These are phyloP conservation scores for Trachops cirrhosus DNA, from an alignment of 2,797 vertebrate genomes.

Conservation along the genomic window DNA sequence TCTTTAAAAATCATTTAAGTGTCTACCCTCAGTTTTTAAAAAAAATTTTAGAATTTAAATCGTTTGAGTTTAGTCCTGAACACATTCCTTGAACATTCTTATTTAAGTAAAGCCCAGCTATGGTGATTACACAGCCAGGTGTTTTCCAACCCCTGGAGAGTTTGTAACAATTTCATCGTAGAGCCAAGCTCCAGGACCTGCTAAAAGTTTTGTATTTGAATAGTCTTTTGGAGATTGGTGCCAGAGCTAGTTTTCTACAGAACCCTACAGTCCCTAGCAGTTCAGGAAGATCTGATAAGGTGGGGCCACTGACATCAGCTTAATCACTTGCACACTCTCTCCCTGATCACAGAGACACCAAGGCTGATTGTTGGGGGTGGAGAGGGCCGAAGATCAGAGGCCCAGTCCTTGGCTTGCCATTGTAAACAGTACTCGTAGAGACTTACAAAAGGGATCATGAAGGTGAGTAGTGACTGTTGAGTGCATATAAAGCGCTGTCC, in stretches of 20 bases:
- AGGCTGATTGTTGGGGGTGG: neutral
- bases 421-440: neutral
- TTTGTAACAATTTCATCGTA: conserved; percentile 48
- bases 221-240: neutral
- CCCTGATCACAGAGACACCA: neutral
- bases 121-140: neutral
- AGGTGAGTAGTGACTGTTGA: neutral
- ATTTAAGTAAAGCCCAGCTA: conserved; percentile 53
- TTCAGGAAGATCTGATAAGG: neutral
- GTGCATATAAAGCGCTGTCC: neutral
- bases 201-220: conserved; percentile 15
- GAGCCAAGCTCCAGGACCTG: neutral
- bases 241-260: neutral
- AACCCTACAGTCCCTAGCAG: neutral
- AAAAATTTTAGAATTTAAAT: conserved; percentile 52
- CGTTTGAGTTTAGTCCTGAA: conserved; percentile 48
- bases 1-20: conserved; percentile 57
- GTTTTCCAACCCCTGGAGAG: conserved; percentile 3
- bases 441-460: neutral
- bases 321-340: neutral
- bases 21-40: conserved; percentile 46
- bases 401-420: neutral
- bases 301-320: neutral
- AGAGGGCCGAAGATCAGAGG: neutral
- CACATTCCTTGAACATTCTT: conserved; percentile 62